These are phyloP conservation scores for Hirudinaria manillensis DNA, from an alignment of 2,888 invertebrate genomes.

Conservation along the genomic window DNA sequence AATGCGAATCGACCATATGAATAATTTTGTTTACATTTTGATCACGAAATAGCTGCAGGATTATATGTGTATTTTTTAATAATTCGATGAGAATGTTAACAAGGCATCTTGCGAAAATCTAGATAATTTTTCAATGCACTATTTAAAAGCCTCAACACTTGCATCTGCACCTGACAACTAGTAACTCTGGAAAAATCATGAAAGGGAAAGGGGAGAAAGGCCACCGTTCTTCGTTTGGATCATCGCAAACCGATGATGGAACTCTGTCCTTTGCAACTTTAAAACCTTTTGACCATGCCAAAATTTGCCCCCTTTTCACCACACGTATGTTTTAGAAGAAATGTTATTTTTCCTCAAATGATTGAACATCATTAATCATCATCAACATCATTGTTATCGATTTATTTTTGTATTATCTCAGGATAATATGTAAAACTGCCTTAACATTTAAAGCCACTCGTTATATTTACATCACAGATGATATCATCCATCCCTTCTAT, in stretches of 20 bases:
- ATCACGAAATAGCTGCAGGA: too few species aligned
- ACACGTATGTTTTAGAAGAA: slow-evolving; percentile 34
- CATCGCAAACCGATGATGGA: slow-evolving; percentile 46
- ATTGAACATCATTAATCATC: neutral
- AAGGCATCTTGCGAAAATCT: too few species aligned
- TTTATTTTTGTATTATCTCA: too few species aligned
- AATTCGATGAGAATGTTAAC: too few species aligned
- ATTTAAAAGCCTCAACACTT: too few species aligned
- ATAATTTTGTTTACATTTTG: too few species aligned
- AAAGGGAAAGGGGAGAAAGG: slow-evolving; percentile 42
- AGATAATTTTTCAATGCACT: too few species aligned
- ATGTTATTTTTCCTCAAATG: neutral
- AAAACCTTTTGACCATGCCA: slow-evolving; percentile 52
- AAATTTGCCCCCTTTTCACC: slow-evolving; percentile 48
- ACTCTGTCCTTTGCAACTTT: slow-evolving; percentile 54
- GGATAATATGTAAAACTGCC: neutral
- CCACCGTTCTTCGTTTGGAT: neutral
- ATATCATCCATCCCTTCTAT: too few species aligned
- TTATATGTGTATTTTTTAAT: too few species aligned
- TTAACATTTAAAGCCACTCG: neutral
- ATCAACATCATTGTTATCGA: too few species aligned
- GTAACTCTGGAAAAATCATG: slow-evolving; percentile 30
- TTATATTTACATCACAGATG: neutral
- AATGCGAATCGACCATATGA: too few species aligned
- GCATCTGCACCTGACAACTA: too few species aligned